Conservation (phyloP, 2,113 vertebrate genomes). For the Apistogramma diplotaenia region DNA sequence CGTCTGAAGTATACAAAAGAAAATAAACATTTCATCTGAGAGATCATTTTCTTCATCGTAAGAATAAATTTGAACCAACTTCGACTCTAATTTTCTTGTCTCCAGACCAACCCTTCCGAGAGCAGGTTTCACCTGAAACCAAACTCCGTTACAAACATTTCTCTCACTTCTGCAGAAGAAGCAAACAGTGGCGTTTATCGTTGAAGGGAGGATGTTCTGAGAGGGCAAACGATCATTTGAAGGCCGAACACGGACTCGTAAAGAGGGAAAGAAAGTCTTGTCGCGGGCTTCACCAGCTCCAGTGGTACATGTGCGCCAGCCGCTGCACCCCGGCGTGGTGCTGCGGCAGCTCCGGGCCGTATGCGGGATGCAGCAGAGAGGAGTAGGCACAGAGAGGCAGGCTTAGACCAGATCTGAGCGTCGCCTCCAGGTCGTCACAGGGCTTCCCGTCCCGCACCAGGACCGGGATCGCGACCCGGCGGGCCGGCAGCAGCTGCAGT, state of each 20-base stretch:
- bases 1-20: not conserved
- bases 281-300: slow-evolving; percentile 83
- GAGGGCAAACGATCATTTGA: not conserved
- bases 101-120: too few relatives aligned
- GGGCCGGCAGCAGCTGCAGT: slow-evolving; percentile 83
- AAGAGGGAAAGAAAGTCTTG: not conserved
- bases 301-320: slow-evolving; percentile 86
- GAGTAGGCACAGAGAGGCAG: slow-evolving; percentile 47
- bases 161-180: not conserved
- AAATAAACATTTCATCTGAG: not conserved
- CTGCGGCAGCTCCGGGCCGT: slow-evolving; percentile 82
- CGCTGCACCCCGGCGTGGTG: slow-evolving; percentile 77
- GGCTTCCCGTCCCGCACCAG: slow-evolving; percentile 87
- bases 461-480: slow-evolving; percentile 85
- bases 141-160: not conserved
- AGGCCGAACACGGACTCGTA: not conserved
- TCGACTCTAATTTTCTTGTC: too few relatives aligned
- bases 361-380: slow-evolving; percentile 84
- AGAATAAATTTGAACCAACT: not conserved
- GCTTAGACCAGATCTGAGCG: slow-evolving; percentile 81
- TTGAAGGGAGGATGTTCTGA: not conserved
- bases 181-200: not conserved
- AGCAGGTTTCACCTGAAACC: too few relatives aligned
- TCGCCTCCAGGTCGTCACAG: slow-evolving; percentile 86
- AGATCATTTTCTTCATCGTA: not conserved